Conservation (phyloP, 1,140 invertebrate genomes). For the Lordiphosa clarofinis region DNA sequence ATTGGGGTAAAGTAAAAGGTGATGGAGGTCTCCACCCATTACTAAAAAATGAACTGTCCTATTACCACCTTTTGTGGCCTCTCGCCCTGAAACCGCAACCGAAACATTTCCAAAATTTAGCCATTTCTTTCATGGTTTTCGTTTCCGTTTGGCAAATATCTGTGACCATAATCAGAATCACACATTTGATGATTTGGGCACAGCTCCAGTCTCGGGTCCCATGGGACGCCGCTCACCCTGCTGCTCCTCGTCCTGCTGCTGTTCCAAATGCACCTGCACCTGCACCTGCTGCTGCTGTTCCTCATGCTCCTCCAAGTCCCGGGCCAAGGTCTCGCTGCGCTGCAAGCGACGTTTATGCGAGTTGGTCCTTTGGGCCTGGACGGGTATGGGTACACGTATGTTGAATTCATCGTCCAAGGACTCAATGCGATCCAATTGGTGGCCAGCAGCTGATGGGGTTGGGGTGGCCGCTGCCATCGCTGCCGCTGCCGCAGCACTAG, state of each 20-base stretch:
- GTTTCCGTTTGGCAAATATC: constrained; percentile 60
- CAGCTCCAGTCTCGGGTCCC: constrained; percentile 37
- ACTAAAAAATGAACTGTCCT: no score
- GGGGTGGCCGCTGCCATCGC: constrained; percentile 13
- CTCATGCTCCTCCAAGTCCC: constrained; percentile 53
- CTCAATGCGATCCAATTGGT: constrained; percentile 52
- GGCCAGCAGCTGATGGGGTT: neutral
- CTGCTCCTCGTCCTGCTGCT: neutral
- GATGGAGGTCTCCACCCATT: no score
- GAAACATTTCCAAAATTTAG: constrained; percentile 28
- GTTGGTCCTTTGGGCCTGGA: neutral
- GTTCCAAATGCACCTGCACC: constrained; percentile 55
- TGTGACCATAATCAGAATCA: constrained; percentile 74
- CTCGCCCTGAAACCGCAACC: constrained; percentile 57
- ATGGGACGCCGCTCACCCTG: constrained; percentile 5
- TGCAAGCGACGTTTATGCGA: constrained; percentile 46
- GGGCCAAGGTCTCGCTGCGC: constrained; percentile 68
- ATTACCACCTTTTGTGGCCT: no score
- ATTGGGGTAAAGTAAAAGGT: no score
- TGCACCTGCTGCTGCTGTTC: constrained; percentile 9
- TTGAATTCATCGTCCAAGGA: constrained; percentile 58
- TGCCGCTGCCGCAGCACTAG: constrained; percentile 50
- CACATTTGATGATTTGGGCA: constrained; percentile 54
- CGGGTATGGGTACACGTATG: constrained; percentile 45
- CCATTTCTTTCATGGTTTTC: constrained; percentile 30